phyloP scores from a whole-genome alignment of 2,113 vertebrate species.

The Ailurus styani region DNA sequence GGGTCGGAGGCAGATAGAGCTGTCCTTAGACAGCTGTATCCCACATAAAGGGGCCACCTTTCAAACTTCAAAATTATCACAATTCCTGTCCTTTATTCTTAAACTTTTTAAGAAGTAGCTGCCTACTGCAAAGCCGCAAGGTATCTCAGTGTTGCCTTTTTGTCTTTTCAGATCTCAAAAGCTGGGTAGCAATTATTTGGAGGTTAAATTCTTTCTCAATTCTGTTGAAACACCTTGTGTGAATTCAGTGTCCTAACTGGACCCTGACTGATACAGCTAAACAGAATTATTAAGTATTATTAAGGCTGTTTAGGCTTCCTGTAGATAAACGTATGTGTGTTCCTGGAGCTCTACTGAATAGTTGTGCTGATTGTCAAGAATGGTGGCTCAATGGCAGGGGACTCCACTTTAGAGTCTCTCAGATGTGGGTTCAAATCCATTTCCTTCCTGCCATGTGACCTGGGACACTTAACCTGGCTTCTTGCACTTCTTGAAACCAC shows the following conservation, averaged over 20 bases:
- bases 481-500: background rate
- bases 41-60: background rate
- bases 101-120: background rate
- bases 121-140: background rate
- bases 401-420: background rate
- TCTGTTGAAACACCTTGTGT: background rate
- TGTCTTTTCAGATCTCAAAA: background rate
- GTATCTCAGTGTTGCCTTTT: background rate
- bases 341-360: background rate
- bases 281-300: no score
- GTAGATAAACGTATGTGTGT: background rate
- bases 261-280: background rate
- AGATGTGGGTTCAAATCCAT: background rate
- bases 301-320: no score
- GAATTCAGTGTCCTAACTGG: background rate
- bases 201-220: background rate
- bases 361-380: background rate
- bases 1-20: fast-evolving
- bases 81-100: background rate
- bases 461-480: background rate
- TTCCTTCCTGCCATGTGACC: background rate
- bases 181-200: background rate
- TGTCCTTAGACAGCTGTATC: background rate
- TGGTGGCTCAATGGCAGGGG: background rate
- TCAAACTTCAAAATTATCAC: background rate